These are phyloP conservation scores for Nudaria mundana DNA, from an alignment of 2,888 invertebrate genomes.

Conservation along the genomic window DNA sequence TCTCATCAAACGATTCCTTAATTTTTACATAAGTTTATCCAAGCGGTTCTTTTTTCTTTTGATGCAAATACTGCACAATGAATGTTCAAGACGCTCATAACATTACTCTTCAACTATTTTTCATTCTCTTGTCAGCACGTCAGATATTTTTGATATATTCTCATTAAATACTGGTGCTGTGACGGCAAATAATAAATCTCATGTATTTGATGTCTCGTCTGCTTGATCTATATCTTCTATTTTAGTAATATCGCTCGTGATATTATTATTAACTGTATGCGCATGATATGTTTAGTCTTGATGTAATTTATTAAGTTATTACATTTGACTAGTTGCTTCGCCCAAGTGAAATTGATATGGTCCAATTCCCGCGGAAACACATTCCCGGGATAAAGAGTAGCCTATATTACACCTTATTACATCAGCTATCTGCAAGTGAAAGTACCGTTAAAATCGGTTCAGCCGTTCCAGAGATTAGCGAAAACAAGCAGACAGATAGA, in stretches of 20 bases:
- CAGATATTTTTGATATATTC: conserved; percentile 41
- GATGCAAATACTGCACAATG: background rate
- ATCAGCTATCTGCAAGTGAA: too few relatives aligned
- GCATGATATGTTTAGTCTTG: too few relatives aligned
- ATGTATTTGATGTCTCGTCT: conserved; percentile 35
- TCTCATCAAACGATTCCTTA: background rate
- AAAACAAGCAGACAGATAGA: too few relatives aligned
- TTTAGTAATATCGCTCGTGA: conserved; percentile 19
- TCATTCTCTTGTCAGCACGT: conserved; percentile 27
- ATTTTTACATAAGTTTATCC: too few relatives aligned
- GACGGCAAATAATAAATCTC: conserved; percentile 37
- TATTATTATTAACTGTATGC: conserved; percentile 26
- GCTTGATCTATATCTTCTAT: conserved; percentile 31
- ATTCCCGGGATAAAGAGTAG: too few relatives aligned
- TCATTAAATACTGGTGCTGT: conserved; percentile 29
- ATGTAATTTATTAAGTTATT: too few relatives aligned
- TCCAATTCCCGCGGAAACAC: too few relatives aligned
- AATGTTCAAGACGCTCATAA: conserved; percentile 8
- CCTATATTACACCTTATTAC: too few relatives aligned
- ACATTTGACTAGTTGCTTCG: too few relatives aligned
- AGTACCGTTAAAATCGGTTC: too few relatives aligned
- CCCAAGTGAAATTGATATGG: too few relatives aligned
- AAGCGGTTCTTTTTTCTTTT: background rate
- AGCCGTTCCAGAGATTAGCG: too few relatives aligned
- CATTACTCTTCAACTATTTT: conserved; percentile 23